A percentile compares a stretch with the other conserved stretches of the same genome.
These are phyloP conservation scores for Spodoptera exigua DNA, from an alignment of 2,888 invertebrate species.

Conservation along the genomic window DNA sequence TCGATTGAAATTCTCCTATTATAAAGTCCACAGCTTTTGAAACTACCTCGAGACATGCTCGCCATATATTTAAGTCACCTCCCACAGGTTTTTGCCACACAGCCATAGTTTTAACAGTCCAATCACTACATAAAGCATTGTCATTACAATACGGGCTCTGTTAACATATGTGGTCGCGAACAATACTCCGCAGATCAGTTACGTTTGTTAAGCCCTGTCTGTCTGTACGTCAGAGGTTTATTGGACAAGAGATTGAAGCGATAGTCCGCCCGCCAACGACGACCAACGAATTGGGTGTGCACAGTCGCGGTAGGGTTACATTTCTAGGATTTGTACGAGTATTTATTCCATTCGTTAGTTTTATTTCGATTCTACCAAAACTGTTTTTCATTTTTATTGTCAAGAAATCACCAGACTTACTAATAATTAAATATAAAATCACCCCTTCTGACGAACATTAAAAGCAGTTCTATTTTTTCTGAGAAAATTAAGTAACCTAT, in stretches of 20 bases:
- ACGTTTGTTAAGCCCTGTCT: conserved; percentile 80
- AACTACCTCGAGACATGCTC: conserved; percentile 1
- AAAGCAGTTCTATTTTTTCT: too few species aligned
- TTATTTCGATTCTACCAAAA: conserved; percentile 22
- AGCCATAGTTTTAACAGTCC: conserved; percentile 49
- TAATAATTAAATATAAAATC: too few species aligned
- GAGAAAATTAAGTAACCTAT: not conserved
- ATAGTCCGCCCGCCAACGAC: conserved; percentile 82
- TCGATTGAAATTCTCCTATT: not conserved
- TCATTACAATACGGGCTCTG: conserved; percentile 58
- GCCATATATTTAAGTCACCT: conserved; percentile 9
- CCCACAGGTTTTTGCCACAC: conserved; percentile 22
- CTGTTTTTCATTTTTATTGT: conserved; percentile 4
- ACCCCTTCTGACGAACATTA: too few species aligned
- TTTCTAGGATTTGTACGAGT: conserved; percentile 46
- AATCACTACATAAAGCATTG: conserved; percentile 59
- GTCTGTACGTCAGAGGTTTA: conserved; percentile 80
- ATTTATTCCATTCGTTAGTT: conserved; percentile 39
- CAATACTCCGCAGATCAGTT: conserved; percentile 81
- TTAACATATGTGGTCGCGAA: conserved; percentile 71
- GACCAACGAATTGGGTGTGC: conserved; percentile 58
- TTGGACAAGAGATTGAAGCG: conserved; percentile 82
- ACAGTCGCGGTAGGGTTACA: conserved; percentile 35
- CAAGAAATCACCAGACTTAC: not conserved
- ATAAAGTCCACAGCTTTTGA: not conserved